These are phyloP conservation scores for Acanthisitta chloris DNA, from an alignment of 2,113 vertebrate species.

Conservation along the genomic window DNA sequence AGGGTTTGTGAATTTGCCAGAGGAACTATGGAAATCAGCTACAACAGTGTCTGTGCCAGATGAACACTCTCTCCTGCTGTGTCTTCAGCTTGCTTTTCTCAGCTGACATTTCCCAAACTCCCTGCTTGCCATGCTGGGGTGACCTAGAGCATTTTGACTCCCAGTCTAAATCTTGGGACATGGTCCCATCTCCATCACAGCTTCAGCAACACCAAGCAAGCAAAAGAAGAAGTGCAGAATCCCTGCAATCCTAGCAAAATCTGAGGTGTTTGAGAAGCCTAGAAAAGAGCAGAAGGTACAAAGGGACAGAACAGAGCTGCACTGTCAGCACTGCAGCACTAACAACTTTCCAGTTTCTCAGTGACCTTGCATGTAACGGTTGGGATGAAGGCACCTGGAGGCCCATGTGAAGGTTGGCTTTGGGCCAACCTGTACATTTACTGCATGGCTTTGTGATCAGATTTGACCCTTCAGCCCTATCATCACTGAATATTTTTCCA, in stretches of 20 bases:
- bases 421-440: fast-evolving
- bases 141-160: too few relatives aligned
- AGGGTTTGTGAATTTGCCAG: neutral
- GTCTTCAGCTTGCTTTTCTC: neutral
- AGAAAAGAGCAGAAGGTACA: neutral
- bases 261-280: neutral
- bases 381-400: neutral
- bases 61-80: neutral
- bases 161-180: neutral
- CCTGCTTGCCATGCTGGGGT: neutral
- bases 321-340: fast-evolving
- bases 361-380: fast-evolving
- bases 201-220: neutral
- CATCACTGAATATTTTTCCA: fast-evolving
- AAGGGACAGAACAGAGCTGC: neutral
- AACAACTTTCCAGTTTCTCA: neutral
- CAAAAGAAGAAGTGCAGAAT: neutral
- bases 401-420: neutral
- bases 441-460: neutral
- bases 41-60: neutral
- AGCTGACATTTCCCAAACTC: neutral
- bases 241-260: neutral
- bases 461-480: neutral
- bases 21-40: neutral
- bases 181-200: neutral